Conservation (phyloP, 2,888 invertebrate genomes). For the Phorcus lineatus region DNA sequence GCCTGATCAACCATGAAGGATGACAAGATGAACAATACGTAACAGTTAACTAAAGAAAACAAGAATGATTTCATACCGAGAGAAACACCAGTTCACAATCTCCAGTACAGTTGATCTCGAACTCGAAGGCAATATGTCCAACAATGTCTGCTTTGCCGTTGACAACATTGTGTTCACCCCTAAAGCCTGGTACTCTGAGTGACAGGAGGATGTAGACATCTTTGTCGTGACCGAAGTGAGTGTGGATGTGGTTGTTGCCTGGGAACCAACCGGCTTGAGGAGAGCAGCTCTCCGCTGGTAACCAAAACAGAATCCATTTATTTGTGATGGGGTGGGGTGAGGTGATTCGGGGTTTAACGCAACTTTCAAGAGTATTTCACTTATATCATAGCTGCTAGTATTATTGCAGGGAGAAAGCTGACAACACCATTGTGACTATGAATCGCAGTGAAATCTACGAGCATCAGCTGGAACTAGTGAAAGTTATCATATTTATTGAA, state of each 20-base stretch:
- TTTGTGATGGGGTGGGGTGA: too few relatives aligned
- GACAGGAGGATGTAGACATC: conserved; percentile 78
- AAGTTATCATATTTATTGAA: too few relatives aligned
- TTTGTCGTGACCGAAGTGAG: conserved; percentile 76
- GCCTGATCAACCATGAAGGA: too few relatives aligned
- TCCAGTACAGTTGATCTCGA: conserved; percentile 77
- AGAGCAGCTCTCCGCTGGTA: conserved; percentile 68
- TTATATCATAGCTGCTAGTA: too few relatives aligned
- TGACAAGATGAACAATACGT: too few relatives aligned
- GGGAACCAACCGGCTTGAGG: conserved; percentile 77
- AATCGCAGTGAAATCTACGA: too few relatives aligned
- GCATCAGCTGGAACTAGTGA: too few relatives aligned
- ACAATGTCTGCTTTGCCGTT: conserved; percentile 75
- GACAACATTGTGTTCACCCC: conserved; percentile 71
- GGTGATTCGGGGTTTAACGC: too few relatives aligned
- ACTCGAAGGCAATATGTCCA: conserved; percentile 77
- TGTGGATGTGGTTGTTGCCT: conserved; percentile 77
- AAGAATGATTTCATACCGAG: conserved; percentile 71
- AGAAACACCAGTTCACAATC: conserved; percentile 79
- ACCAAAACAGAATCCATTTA: not conserved
- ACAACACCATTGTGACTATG: too few relatives aligned
- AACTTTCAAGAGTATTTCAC: too few relatives aligned
- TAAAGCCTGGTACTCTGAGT: conserved; percentile 77
- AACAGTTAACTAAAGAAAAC: too few relatives aligned
- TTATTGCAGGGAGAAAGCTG: too few relatives aligned